Evolutionary conservation across 2,113 vertebrate species (phyloP).

Genomic region (Meleagris gallopavo): DNA sequence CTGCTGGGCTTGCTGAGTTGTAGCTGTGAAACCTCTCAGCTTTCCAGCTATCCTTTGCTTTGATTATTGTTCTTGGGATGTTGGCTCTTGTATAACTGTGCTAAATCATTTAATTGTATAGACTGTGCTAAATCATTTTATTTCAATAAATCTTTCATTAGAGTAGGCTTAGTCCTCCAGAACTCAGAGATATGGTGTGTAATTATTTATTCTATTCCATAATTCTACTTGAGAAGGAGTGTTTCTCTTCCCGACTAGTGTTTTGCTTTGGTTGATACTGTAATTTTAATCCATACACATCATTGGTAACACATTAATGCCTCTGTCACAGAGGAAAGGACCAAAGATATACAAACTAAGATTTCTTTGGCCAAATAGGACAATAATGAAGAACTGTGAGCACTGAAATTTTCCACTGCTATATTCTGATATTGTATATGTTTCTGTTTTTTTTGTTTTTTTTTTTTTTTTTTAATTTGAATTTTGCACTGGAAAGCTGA

Average conservation of each 20-base stretch:
- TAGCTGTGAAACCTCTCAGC: neutral
- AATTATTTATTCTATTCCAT: constrained; percentile 12
- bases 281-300: neutral
- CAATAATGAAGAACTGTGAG: neutral
- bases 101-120: constrained; percentile 25
- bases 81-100: neutral
- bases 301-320: neutral
- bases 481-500: neutral
- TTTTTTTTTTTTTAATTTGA: neutral
- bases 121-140: constrained; percentile 41
- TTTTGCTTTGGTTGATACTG: neutral
- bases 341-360: neutral
- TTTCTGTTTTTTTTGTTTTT: neutral
- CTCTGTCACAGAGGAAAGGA: neutral
- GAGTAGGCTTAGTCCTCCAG: neutral
- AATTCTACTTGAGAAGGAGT: neutral
- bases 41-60: constrained; percentile 3
- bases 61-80: constrained; percentile 21
- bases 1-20: neutral
- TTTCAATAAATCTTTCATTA: neutral
- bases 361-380: neutral
- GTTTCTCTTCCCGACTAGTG: neutral
- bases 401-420: neutral
- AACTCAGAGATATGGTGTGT: neutral
- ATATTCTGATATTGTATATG: neutral